phyloP scores from a whole-genome alignment of 2,797 vertebrate genomes.

The Enteromius thamalakanensis region DNA sequence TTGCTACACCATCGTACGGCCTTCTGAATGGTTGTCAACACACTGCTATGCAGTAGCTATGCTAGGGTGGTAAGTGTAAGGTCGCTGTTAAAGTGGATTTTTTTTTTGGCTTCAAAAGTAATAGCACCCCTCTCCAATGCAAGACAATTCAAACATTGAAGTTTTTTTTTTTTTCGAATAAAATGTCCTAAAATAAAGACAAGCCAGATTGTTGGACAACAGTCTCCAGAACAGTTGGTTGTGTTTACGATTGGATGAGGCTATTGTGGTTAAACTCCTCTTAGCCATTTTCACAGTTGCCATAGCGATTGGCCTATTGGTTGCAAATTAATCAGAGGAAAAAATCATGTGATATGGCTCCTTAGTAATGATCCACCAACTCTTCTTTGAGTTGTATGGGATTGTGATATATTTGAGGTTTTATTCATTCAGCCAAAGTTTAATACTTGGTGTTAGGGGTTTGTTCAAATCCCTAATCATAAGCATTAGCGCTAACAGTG shows the following conservation, averaged over 20 bases:
- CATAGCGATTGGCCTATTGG: not conserved
- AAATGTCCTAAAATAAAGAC: not conserved
- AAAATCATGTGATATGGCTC: not conserved
- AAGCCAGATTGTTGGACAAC: not conserved
- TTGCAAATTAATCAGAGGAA: conserved; percentile 22
- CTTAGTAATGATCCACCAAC: not conserved
- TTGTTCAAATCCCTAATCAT: not conserved
- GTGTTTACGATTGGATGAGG: not conserved
- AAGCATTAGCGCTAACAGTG: conserved; percentile 3
- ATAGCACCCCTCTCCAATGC: not conserved
- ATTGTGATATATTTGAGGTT: not conserved
- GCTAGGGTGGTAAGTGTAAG: not conserved
- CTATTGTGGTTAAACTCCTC: conserved; percentile 25
- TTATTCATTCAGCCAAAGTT: not conserved
- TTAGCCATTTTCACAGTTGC: conserved; percentile 4
- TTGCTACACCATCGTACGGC: not conserved
- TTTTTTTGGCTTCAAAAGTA: not conserved
- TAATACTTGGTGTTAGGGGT: not conserved
- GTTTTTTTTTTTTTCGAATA: not conserved
- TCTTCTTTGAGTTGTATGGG: not conserved
- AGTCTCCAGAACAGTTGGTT: conserved; percentile 17
- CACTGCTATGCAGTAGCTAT: not conserved
- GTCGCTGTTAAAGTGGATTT: not conserved
- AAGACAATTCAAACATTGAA: not conserved
- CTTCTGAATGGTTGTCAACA: not conserved